phyloP scores from a whole-genome alignment of 2,888 invertebrate species.

The Machimus rusticus region DNA sequence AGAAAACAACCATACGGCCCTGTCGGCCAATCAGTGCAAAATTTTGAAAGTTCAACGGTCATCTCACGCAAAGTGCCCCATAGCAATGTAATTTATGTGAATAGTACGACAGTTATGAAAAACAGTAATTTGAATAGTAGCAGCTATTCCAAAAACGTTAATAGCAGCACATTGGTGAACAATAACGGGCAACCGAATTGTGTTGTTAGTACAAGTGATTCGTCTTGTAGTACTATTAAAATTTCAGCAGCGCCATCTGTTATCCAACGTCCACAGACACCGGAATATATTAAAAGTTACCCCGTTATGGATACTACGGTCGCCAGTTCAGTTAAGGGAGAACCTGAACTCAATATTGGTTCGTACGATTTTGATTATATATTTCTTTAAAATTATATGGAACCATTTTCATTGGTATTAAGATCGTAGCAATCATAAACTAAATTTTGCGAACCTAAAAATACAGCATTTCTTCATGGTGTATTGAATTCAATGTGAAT shows the following conservation, averaged over 20 bases:
- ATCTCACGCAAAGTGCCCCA: slow-evolving; percentile 57
- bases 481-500: too few relatives aligned
- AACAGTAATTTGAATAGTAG: slow-evolving; percentile 24
- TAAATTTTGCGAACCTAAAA: too few relatives aligned
- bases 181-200: slow-evolving; percentile 48
- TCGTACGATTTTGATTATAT: slow-evolving; percentile 44
- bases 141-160: slow-evolving; percentile 43
- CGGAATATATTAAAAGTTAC: slow-evolving; percentile 62
- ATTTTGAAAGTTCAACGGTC: slow-evolving; percentile 42
- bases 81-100: slow-evolving; percentile 60
- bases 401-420: not conserved
- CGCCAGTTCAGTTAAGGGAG: slow-evolving; percentile 62
- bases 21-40: not conserved
- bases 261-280: slow-evolving; percentile 58
- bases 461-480: too few relatives aligned
- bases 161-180: slow-evolving; percentile 26
- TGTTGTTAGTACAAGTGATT: slow-evolving; percentile 46
- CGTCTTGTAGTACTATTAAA: slow-evolving; percentile 7
- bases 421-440: not conserved
- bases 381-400: not conserved
- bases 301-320: slow-evolving; percentile 64
- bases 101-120: slow-evolving; percentile 48
- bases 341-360: slow-evolving; percentile 63
- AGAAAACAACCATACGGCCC: not conserved
- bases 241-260: slow-evolving; percentile 19